Base-by-base conservation (phyloP, 2,797 vertebrate species). In the Falco columbarius region DNA sequence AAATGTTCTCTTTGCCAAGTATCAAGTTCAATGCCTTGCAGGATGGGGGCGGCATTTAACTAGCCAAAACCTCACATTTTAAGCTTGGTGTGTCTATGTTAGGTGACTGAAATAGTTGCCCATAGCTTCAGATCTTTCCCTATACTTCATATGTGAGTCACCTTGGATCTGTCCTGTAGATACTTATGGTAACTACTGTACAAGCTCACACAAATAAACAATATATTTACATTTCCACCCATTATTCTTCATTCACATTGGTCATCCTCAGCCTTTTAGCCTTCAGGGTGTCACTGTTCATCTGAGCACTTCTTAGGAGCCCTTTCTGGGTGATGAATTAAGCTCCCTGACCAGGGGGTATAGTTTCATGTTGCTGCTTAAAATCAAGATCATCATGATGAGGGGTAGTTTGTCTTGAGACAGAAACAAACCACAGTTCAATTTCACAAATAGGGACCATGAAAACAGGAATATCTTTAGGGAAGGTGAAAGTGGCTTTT, bases 381-480 rank as follows among this genome's bases (percentile, higher is more conserved):
- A 95, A 90, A 87, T 73, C 94, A 82, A 81, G 68, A 72, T 74
- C 72, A 26, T 36, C 55, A 90, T 80, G 47, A 89, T 84, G 77
- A 90, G 22, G 14, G 58, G 27, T 18, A 77, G 30, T 89, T 93
- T 79, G 24, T 75, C 80, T 84, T 77, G 65, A 91, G 70, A 81
- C 38, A 83, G 52, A 97, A 87, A 76, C 24, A 89, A 93, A 91
- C 23, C n/a, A 76, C 4, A 12, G n/a, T 32, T 83, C n/a, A 59
- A 7, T 87, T 91, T 71, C 79, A 89, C 7, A 4, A n/a, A 74
- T 4, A 3, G 16, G 10, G 21, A 65, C 23, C 8, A 58, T 44
- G 38, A 40, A 51, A 89, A 51, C 61, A 20, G 20, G 14, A 68
- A 34, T 83, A 42, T 23, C 61, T 86, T 77, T 27, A 71, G 38